Conservation (phyloP, 1,140 invertebrate genomes). For the Drosophila lowei region DNA sequence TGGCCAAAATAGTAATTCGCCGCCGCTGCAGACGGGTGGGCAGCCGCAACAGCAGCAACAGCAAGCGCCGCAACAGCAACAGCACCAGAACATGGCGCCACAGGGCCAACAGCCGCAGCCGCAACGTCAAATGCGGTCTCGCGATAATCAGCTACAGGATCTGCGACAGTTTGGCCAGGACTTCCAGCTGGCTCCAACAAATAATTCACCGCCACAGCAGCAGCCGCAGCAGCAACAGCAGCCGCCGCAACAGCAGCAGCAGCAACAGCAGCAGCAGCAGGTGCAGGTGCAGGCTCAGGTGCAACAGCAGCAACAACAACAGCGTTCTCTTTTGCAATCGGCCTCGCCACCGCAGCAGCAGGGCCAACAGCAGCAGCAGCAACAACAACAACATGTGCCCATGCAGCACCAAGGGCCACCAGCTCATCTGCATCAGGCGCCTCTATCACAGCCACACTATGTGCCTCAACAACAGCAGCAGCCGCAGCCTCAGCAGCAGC, state of each 20-base stretch:
- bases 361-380: slow-evolving; percentile 50
- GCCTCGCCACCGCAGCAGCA: slow-evolving; percentile 60
- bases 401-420: slow-evolving; percentile 68
- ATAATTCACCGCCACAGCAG: slow-evolving; percentile 66
- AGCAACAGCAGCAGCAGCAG: slow-evolving; percentile 28
- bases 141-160: slow-evolving; percentile 77
- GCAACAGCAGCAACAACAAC: slow-evolving; percentile 61
- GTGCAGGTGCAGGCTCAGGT: slow-evolving; percentile 16
- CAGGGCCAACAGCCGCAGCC: slow-evolving; percentile 61
- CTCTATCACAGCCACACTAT: slow-evolving; percentile 83
- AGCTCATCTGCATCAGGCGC: slow-evolving; percentile 70
- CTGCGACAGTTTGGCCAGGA: slow-evolving; percentile 77
- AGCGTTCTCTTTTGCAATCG: slow-evolving; percentile 69
- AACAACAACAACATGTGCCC: slow-evolving; percentile 66
- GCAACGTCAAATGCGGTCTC: slow-evolving; percentile 69
- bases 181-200: slow-evolving; percentile 65
- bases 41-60: slow-evolving; percentile 51
- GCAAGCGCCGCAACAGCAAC: slow-evolving; percentile 38
- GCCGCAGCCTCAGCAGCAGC: slow-evolving; percentile 67
- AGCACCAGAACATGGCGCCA: slow-evolving; percentile 44
- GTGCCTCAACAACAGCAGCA: slow-evolving; percentile 75
- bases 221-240: slow-evolving; percentile 58
- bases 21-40: slow-evolving; percentile 60
- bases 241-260: slow-evolving; percentile 50
- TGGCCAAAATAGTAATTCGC: slow-evolving; percentile 71